Percentiles rank a stretch among this genome's conserved stretches.
These are phyloP conservation scores for Sinosuthora webbiana DNA, from an alignment of 2,113 vertebrate genomes.

Conservation along the genomic window DNA sequence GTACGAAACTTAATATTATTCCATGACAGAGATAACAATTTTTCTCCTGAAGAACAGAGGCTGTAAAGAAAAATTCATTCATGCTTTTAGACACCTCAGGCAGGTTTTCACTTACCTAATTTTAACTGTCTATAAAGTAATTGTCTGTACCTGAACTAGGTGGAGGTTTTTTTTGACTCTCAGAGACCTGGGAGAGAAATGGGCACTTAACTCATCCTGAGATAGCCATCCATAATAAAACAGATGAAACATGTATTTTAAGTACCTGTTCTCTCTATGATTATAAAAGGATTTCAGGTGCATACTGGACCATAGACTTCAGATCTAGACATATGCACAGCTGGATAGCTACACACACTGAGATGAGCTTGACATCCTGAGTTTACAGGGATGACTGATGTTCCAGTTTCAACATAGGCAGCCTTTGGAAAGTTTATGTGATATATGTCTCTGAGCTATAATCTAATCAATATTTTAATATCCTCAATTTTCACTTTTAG, in stretches of 20 bases:
- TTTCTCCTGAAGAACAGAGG: background rate
- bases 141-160: background rate
- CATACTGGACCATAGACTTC: background rate
- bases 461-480: slow-evolving; percentile 51
- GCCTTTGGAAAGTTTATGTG: background rate
- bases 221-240: background rate
- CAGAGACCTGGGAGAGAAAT: background rate
- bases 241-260: background rate
- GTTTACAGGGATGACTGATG: background rate
- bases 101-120: background rate
- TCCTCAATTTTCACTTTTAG: background rate
- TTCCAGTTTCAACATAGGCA: background rate
- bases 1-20: background rate
- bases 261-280: background rate
- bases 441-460: background rate
- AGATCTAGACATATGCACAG: background rate
- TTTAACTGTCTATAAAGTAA: background rate
- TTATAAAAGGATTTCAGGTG: background rate
- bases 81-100: background rate
- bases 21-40: background rate
- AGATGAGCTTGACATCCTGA: background rate
- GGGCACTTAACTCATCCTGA: background rate
- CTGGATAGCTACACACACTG: background rate
- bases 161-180: background rate
- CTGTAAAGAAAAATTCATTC: background rate